A percentile compares a stretch with the other conserved stretches of the same genome.
These are phyloP conservation scores for Papilio polytes DNA, from an alignment of 1,140 invertebrate species.

Conservation along the genomic window DNA sequence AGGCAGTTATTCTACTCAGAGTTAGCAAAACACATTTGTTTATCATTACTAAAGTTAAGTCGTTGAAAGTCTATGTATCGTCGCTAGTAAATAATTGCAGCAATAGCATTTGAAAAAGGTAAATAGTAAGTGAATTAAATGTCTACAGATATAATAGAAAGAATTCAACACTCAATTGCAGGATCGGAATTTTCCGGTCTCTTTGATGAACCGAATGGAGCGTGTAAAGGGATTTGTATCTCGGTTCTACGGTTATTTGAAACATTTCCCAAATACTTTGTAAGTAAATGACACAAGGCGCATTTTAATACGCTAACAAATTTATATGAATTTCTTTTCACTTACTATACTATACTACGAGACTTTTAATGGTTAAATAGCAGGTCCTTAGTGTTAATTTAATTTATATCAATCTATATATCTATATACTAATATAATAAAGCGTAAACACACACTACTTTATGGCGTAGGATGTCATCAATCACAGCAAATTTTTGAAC, in stretches of 20 bases:
- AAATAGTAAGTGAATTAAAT: constrained; percentile 6
- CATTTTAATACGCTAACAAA: not conserved
- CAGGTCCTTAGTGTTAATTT: no score
- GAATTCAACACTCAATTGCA: not conserved
- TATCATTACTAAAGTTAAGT: no score
- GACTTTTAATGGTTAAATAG: no score
- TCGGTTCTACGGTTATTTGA: not conserved
- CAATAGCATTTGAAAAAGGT: not conserved
- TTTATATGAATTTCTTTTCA: no score
- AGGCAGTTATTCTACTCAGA: no score
- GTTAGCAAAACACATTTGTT: no score
- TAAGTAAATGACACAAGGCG: not conserved
- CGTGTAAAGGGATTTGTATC: constrained; percentile 5
- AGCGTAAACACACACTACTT: no score
- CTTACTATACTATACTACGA: no score
- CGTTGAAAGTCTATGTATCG: not conserved
- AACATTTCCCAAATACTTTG: not conserved
- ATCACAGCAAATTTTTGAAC: no score
- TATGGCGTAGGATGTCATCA: no score
- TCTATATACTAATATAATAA: no score
- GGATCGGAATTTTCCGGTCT: constrained; percentile 10
- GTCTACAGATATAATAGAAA: not conserved
- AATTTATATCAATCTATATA: no score
- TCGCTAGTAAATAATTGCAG: not conserved
- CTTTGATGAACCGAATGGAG: constrained; percentile 3